These are phyloP conservation scores for Pachliopta kotzebuea DNA, from an alignment of 2,888 invertebrate genomes.

Conservation along the genomic window DNA sequence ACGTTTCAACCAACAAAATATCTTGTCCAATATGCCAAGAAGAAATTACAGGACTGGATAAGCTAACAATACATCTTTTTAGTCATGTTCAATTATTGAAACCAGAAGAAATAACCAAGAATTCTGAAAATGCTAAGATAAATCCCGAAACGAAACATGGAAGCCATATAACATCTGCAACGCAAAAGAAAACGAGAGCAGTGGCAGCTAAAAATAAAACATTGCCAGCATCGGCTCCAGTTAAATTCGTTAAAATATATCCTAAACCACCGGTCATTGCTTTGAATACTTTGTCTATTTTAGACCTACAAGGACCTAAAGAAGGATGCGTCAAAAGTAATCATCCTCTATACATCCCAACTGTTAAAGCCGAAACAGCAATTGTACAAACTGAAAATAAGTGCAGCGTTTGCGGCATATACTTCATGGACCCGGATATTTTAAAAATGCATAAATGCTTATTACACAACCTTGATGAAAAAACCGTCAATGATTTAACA, in stretches of 20 bases:
- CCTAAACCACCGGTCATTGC: conserved; percentile 70
- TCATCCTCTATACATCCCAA: conserved; percentile 44
- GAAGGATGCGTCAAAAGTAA: conserved; percentile 43
- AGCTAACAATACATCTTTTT: conserved; percentile 91
- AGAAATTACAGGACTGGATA: conserved; percentile 87
- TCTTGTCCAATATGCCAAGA: conserved; percentile 90
- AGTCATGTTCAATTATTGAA: conserved; percentile 81
- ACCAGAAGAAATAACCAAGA: conserved; percentile 41
- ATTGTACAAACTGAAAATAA: conserved; percentile 53
- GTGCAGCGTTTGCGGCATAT: conserved; percentile 86
- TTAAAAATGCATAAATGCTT: conserved; percentile 87
- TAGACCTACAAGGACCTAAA: conserved; percentile 48
- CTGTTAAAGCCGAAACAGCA: conserved; percentile 51
- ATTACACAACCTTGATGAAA: conserved; percentile 80
- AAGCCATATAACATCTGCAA: conserved; percentile 39
- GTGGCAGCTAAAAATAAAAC: conserved; percentile 68
- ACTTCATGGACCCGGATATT: conserved; percentile 85
- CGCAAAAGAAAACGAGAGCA: conserved; percentile 56
- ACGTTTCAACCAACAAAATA: conserved; percentile 87
- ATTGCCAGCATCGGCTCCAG: conserved; percentile 47
- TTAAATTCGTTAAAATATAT: conserved; percentile 72
- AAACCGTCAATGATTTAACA: conserved; percentile 56
- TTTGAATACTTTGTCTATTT: conserved; percentile 57
- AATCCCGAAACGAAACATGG: conserved; percentile 37
- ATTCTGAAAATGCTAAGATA: conserved; percentile 37